These are phyloP conservation scores for Pelmatolapia mariae DNA, from an alignment of 2,113 vertebrate genomes.

Conservation along the genomic window DNA sequence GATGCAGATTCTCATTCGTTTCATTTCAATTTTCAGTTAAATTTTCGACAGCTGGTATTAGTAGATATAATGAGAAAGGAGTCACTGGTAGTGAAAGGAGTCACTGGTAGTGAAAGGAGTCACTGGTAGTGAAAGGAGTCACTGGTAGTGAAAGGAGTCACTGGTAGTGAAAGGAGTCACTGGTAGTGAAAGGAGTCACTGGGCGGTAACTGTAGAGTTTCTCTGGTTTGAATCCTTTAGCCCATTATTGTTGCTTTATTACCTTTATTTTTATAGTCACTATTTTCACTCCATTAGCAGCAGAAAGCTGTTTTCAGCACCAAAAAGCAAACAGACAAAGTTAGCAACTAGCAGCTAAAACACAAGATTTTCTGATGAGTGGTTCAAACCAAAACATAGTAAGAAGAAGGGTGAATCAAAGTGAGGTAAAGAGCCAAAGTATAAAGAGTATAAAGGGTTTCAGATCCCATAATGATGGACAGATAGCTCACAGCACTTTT, in stretches of 20 bases:
- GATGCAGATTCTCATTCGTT: neutral
- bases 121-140: accelerated
- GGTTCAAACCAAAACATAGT: neutral
- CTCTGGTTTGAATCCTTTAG: neutral
- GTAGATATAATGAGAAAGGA: neutral
- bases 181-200: neutral
- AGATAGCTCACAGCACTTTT: neutral
- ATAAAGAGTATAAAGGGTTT: neutral
- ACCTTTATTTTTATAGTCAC: neutral
- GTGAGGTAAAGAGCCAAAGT: neutral
- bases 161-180: neutral
- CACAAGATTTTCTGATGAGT: neutral
- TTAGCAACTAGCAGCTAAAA: neutral
- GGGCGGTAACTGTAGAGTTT: neutral
- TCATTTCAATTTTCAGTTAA: neutral
- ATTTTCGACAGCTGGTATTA: neutral
- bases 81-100: neutral
- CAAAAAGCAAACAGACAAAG: neutral
- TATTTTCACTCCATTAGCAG: neutral
- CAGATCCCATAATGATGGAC: neutral
- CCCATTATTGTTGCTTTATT: neutral
- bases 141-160: neutral
- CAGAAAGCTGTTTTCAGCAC: neutral
- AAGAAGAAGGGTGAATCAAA: neutral
- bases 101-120: accelerated